Evolutionary conservation across 2,888 invertebrate species (phyloP).

Genomic region (Nezara viridula): DNA sequence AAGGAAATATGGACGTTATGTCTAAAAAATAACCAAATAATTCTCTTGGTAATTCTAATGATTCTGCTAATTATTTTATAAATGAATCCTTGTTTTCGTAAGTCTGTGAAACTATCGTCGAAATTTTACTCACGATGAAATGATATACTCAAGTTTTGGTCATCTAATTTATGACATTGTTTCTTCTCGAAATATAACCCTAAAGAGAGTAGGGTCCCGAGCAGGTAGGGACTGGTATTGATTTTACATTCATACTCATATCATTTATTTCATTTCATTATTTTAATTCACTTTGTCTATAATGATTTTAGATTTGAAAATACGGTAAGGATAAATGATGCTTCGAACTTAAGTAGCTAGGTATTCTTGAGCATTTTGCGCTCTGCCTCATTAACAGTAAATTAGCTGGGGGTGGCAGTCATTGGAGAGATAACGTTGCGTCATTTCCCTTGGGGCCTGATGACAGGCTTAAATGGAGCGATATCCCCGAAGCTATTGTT

Average conservation of each 20-base stretch:
- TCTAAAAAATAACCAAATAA: no score
- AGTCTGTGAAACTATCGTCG: no score
- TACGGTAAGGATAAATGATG: not conserved
- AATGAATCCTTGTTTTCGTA: no score
- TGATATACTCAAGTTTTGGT: no score
- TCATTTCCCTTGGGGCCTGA: not conserved
- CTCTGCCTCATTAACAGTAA: slow-evolving; percentile 4
- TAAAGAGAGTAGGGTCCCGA: not conserved
- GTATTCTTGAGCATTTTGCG: not conserved
- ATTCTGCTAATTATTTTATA: no score
- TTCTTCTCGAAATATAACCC: not conserved
- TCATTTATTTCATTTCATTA: not conserved
- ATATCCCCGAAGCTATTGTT: not conserved
- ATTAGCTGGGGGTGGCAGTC: not conserved
- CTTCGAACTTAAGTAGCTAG: not conserved
- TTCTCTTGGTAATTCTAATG: no score
- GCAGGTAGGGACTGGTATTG: not conserved
- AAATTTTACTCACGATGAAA: no score
- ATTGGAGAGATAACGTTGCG: slow-evolving; percentile 11
- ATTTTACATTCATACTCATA: not conserved
- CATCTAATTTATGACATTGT: no score
- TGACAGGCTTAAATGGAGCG: slow-evolving; percentile 26
- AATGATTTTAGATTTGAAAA: not conserved
- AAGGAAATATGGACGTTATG: no score
- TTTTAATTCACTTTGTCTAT: not conserved